Evolutionary conservation across 2,888 invertebrate species (phyloP), one percentile per base, ranked within the genome.

Genomic region (Andrena fulva): DNA sequence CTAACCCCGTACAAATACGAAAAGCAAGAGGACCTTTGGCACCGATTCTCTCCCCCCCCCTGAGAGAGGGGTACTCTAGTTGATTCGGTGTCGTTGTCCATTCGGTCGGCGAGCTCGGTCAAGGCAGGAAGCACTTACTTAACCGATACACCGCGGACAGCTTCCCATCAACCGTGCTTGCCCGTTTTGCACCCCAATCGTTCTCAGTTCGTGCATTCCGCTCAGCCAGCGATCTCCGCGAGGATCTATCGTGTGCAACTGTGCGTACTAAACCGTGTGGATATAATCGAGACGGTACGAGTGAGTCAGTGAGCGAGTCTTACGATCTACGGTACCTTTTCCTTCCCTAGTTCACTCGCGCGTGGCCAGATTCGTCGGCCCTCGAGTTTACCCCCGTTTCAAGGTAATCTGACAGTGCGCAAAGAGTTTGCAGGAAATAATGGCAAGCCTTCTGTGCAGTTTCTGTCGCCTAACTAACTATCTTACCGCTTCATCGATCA

Each of bases 81-180:
- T 71, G 76, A 56, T 35, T 64, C 60, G 82, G 66, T 66, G 75
- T 82, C 80, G 85, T 85, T 80, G 84, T 69, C 77, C 91, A 92
- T 91, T 92, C 90, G 89, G 88, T 86, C 86, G 87, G 86, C 82
- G 88, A 82, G 85, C 86, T 86, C 85, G 86, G 79, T 82, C 85
- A 85, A 87, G 87, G 89, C 92, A 92, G 93, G 93, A 93, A 93
- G 90, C 89, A 90, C 92, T 93, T 92, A 91, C 87, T 93, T 93
- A 92, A 91, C 87, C 69, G 80, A 80, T 85, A 86, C 74, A 42
- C 60, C 29, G 69, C 60, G 74, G 75, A 76, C 76, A 81, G 85
- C 80, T 84, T 89, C 86, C 88, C 90, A 90, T 90, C 85, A 77
- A 85, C 85, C 59, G 81, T 76, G 63, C 85, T 75, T 82, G 84